A percentile compares a stretch with the other conserved stretches of the same genome.
Conservation (phyloP, 2,797 vertebrate species). For the Taenioides sp. region DNA sequence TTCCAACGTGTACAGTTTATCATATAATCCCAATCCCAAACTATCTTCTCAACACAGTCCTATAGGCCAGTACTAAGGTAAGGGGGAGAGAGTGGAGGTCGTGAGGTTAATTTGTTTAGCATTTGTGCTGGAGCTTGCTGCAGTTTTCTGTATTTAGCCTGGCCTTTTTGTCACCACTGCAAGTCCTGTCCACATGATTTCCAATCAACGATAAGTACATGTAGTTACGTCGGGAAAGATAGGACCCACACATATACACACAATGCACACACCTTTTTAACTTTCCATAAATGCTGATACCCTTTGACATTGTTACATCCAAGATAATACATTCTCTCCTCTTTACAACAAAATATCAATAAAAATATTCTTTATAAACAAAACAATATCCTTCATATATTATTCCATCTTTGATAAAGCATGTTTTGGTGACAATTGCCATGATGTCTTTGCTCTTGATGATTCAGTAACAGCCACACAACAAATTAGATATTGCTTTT, state of each 20-base stretch:
- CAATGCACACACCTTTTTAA: conserved; percentile 12
- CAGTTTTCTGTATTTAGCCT: conserved; percentile 3
- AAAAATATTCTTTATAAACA: conserved; percentile 71
- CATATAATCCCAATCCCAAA: conserved; percentile 37
- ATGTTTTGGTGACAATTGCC: conserved; percentile 43
- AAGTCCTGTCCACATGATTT: background rate
- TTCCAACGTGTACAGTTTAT: conserved; percentile 35
- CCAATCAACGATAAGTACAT: background rate
- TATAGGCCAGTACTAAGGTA: conserved; percentile 36
- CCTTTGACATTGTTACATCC: conserved; percentile 50
- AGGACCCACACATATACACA: conserved; percentile 33
- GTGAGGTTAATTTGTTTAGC: conserved; percentile 24
- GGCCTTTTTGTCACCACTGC: background rate
- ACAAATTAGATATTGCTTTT: conserved; percentile 77
- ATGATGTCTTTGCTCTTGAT: conserved; percentile 41
- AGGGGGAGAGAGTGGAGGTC: conserved; percentile 6
- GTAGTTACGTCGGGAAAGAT: conserved; percentile 17
- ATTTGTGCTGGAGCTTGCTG: conserved; percentile 16
- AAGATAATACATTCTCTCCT: conserved; percentile 66
- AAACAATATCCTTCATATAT: conserved; percentile 46
- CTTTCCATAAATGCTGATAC: conserved; percentile 46
- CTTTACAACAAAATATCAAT: conserved; percentile 71
- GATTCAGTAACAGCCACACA: conserved; percentile 51
- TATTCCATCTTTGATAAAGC: conserved; percentile 39
- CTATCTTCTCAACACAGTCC: conserved; percentile 37